phyloP scores from a whole-genome alignment of 2,888 invertebrate species.

The Colostygia pectinataria region DNA sequence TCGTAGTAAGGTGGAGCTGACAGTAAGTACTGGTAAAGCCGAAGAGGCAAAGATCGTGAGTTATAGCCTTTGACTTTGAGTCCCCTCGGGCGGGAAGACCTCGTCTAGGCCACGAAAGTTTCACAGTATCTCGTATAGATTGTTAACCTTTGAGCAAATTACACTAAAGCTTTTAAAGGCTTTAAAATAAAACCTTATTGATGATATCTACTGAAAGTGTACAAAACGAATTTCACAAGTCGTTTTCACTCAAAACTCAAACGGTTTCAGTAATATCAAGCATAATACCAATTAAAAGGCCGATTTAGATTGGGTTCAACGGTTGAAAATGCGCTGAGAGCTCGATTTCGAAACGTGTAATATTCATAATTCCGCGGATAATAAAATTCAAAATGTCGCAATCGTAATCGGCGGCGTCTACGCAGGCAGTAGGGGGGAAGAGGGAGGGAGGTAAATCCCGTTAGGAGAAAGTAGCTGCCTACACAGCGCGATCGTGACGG shows the following conservation, averaged over 20 bases:
- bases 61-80: conserved; percentile 58
- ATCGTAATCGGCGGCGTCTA: conserved; percentile 58
- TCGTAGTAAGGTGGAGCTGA: conserved; percentile 31
- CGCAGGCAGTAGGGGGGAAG: conserved; percentile 42
- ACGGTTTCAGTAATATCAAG: conserved; percentile 14
- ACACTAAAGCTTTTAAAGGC: conserved; percentile 17
- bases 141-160: conserved; percentile 28
- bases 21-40: conserved; percentile 45
- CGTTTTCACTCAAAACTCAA: too few species aligned
- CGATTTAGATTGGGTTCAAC: conserved; percentile 36
- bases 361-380: conserved; percentile 62
- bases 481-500: conserved; percentile 69
- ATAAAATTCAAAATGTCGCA: conserved; percentile 71
- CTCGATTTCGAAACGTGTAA: conserved; percentile 58
- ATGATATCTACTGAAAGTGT: conserved; percentile 16
- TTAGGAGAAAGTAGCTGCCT: conserved; percentile 82
- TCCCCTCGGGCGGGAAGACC: conserved; percentile 54
- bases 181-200: conserved; percentile 16
- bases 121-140: conserved; percentile 24
- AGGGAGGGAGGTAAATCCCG: conserved; percentile 63
- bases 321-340: conserved; percentile 44
- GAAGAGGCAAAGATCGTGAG: conserved; percentile 55
- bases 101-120: conserved; percentile 48
- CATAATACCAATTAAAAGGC: conserved; percentile 27
- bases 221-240: conserved; percentile 12